Evolutionary conservation across 2,888 invertebrate species (phyloP).

Genomic region (Strigamia transsilvanica): DNA sequence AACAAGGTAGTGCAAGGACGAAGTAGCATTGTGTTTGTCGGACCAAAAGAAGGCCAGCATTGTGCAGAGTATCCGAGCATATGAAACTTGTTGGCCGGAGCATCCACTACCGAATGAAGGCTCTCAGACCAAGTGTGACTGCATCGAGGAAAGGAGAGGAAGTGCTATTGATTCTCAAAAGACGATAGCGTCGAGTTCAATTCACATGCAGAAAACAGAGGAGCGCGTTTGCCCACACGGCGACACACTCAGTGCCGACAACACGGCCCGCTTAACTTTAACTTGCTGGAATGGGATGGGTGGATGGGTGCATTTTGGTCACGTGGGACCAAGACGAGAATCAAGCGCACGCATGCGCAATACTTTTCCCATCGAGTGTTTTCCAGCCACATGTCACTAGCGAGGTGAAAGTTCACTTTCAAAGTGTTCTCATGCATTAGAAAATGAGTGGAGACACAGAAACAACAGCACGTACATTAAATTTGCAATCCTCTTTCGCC

Average conservation of each 20-base stretch:
- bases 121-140: slow-evolving; percentile 26
- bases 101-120: slow-evolving; percentile 42
- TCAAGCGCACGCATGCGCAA: slow-evolving; percentile 45
- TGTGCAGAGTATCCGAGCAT: slow-evolving; percentile 49
- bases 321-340: slow-evolving; percentile 48
- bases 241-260: slow-evolving; percentile 49
- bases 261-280: slow-evolving; percentile 49
- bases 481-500: slow-evolving; percentile 45
- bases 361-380: slow-evolving; percentile 48
- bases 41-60: slow-evolving; percentile 43
- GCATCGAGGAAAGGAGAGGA: slow-evolving; percentile 33
- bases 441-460: slow-evolving; percentile 49
- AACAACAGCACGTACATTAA: slow-evolving; percentile 47
- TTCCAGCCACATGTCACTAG: slow-evolving; percentile 48
- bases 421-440: slow-evolving; percentile 49
- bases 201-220: slow-evolving; percentile 37
- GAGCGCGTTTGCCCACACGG: slow-evolving; percentile 9
- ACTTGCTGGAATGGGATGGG: slow-evolving; percentile 45
- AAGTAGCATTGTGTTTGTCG: slow-evolving; percentile 27
- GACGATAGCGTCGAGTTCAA: slow-evolving; percentile 36
- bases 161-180: slow-evolving; percentile 35
- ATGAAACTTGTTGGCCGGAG: slow-evolving; percentile 47
- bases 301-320: slow-evolving; percentile 44
- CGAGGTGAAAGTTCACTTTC: slow-evolving; percentile 46
- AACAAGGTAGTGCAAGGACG: slow-evolving; percentile 43